Evolutionary conservation across 2,888 invertebrate genomes (phyloP).

Genomic region (Apotomis betuletana): DNA sequence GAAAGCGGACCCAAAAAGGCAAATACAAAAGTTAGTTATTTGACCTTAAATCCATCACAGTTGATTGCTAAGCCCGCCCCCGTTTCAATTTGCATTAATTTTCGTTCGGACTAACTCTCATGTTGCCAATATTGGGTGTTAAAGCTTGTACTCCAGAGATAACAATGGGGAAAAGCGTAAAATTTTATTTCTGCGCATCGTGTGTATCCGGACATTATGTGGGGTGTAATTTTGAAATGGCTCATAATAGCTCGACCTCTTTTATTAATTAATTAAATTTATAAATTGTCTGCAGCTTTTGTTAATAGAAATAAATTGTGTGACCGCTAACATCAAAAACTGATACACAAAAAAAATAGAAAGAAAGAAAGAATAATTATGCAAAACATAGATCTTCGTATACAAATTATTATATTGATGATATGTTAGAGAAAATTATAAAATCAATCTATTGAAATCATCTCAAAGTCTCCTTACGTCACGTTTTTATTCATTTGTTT

Average conservation of each 20-base stretch:
- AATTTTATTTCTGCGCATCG: neutral
- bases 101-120: constrained; percentile 34
- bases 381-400: too few relatives aligned
- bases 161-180: neutral
- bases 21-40: constrained; percentile 54
- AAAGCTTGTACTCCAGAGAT: constrained; percentile 1
- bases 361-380: too few relatives aligned
- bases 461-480: too few relatives aligned
- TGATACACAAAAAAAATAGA: too few relatives aligned
- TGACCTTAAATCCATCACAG: constrained; percentile 59
- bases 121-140: constrained; percentile 22
- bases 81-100: constrained; percentile 53
- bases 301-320: too few relatives aligned
- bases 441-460: too few relatives aligned
- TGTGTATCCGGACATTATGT: neutral
- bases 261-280: too few relatives aligned
- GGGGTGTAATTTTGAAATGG: neutral
- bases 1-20: constrained; percentile 43
- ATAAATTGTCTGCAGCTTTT: too few relatives aligned
- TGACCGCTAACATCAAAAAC: too few relatives aligned
- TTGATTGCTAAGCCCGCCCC: constrained; percentile 53
- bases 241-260: neutral
- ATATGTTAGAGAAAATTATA: too few relatives aligned
- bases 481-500: too few relatives aligned
- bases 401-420: too few relatives aligned